Evolutionary conservation across 2,888 invertebrate species (phyloP), one percentile per base, ranked within the genome.

Genomic region (Luffia ferchaultella): DNA sequence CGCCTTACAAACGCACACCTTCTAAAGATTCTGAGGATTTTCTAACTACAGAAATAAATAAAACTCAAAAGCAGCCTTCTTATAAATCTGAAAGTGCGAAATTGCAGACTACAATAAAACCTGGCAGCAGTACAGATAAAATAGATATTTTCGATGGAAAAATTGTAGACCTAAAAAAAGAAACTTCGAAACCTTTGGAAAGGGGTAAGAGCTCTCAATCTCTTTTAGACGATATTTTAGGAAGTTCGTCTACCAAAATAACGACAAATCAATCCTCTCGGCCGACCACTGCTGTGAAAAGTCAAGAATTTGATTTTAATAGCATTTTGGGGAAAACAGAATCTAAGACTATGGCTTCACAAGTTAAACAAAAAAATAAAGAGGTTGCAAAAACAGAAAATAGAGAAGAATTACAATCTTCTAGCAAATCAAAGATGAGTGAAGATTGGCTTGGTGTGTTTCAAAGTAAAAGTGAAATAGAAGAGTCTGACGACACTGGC

Each of bases 211-310:
- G 75, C 57, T 75, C 80, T 1, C 79, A 79, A 55, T 79, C 76
- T n/a, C 67, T 79, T 54, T 62, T 87, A 46, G 79, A 86, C 48
- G 87, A 88, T 63, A 85, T 87, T 54, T 68, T 88, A 51, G 87
- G 87, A 18, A 72, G 78, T 5, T 65, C 85, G 40, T 64, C 75
- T 2, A 62, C 61, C 44, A 77, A 77, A 64, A 55, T 64, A 2
- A 58, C 56, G 9, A 57, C 64, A 2, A 64, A 50, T 51, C 67
- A 65, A 58, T 49, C 52, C n/a, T 56, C 60, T 1, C 63, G 63
- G 54, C 66, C 72, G 5, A 52, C 60, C 2, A 70, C 68, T 47
- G 62, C 65, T 30, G 57, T 57, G 9, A 77, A 73, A 59, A 74
- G 62, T 55, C 68, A 75, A 59, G 74, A 78, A 18, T 74, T 75